Evolutionary conservation across 92 coral and sea anemone species (phyloP), one percentile per base, ranked within the genome.

Genomic region (Palythoa caribaeorum): DNA sequence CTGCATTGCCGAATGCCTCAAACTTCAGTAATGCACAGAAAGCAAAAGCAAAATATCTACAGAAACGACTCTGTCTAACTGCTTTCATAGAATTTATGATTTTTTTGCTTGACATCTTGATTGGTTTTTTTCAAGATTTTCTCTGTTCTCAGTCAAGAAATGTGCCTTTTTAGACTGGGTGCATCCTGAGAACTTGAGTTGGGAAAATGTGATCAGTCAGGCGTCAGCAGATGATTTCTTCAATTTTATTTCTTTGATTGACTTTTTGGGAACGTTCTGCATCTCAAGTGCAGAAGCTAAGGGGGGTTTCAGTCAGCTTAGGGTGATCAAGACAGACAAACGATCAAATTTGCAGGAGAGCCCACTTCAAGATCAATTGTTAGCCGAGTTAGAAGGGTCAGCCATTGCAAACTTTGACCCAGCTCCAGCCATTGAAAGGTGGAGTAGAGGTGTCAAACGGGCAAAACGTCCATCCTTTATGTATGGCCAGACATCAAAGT

Each of bases 211-310:
- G 8, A 77, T 87, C 90, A 78, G 79, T 40, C 86, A 87, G 2
- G 72, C 68, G 52, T 88, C 86, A 88, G 73, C 79, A 13, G 90
- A 88, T 88, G 70, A 79, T 17, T 88, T 1, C 87, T 2, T 53
- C 79, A 88, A 88, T 88, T 83, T 79, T 79, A 88, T 88, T 88
- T 83, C 79, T 1, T 83, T 88, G 84, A 77, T 70, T 88, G 90
- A 88, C 63, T 71, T 88, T 74, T 88, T 69, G 86, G 87, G 90
- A 77, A 88, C 90, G 79, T 79, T 79, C 87, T 78, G 90, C 65
- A 74, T 88, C 87, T 88, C 90, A 88, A 79, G 87, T 88, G 90
- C 90, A 88, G 87, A 88, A 88, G 90, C 87, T 50, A 80, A 88
- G 74, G 77, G 89, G 62, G 90, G 86, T 87, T 88, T 79, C 77